Conservation (phyloP, 2,113 vertebrate genomes). For the Promerops cafer region DNA sequence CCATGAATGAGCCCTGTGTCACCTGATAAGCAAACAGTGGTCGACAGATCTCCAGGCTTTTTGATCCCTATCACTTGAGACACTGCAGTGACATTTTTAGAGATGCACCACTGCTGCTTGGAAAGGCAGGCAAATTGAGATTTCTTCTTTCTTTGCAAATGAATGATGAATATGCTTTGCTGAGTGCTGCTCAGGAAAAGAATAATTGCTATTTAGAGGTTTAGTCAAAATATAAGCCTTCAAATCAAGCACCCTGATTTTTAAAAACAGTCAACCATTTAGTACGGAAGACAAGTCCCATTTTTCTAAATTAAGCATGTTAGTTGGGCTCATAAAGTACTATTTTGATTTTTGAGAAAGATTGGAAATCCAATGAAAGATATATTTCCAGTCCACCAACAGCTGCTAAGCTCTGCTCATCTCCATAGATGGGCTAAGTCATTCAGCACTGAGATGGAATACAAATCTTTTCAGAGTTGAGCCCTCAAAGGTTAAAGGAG, state of each 20-base stretch:
- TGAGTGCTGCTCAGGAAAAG: not conserved
- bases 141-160: not conserved
- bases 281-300: not conserved
- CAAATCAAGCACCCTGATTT: not conserved
- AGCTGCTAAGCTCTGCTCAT: not conserved
- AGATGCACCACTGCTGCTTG: not conserved
- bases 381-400: not conserved
- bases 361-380: not conserved
- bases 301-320: constrained; percentile 4
- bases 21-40: not conserved
- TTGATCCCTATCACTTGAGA: not conserved
- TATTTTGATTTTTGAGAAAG: not conserved
- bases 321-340: not conserved
- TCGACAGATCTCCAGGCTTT: not conserved
- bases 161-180: not conserved
- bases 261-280: not conserved
- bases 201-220: not conserved
- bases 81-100: not conserved
- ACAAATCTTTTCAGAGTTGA: constrained; percentile 1
- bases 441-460: not conserved
- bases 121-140: not conserved
- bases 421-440: not conserved
- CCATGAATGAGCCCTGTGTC: fast-evolving
- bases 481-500: constrained; percentile 39
- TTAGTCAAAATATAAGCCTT: not conserved